Evolutionary conservation across 2,113 vertebrate genomes (phyloP).

Genomic region (Sakesphorus luctuosus): DNA sequence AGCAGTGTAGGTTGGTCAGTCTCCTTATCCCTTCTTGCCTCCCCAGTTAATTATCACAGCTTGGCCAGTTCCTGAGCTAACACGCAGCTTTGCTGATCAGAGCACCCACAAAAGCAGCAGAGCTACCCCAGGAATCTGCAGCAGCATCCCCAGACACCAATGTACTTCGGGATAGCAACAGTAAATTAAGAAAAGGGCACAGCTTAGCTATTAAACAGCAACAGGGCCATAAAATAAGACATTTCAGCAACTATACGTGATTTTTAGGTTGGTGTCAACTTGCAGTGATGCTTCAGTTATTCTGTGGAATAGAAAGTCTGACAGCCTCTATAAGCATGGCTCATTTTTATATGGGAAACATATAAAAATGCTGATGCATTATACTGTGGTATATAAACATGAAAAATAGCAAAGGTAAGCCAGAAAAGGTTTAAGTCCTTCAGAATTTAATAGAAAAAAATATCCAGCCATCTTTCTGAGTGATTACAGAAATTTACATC

Average conservation of each 20-base stretch:
- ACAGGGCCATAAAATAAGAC: slow-evolving; percentile 52
- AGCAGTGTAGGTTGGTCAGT: not conserved
- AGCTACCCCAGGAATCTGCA: not conserved
- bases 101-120: not conserved
- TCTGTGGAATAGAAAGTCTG: slow-evolving; percentile 54
- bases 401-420: slow-evolving; percentile 68
- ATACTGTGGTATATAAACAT: slow-evolving; percentile 65
- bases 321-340: slow-evolving; percentile 42
- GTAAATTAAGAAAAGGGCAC: slow-evolving; percentile 46
- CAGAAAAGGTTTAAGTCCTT: slow-evolving; percentile 59
- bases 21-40: not conserved
- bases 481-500: slow-evolving; percentile 58
- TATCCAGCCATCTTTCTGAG: slow-evolving; percentile 52
- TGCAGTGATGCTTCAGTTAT: slow-evolving; percentile 29
- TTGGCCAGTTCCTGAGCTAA: not conserved
- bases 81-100: not conserved
- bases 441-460: slow-evolving; percentile 59
- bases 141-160: not conserved
- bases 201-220: slow-evolving; percentile 48
- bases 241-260: slow-evolving; percentile 44
- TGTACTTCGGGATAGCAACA: not conserved
- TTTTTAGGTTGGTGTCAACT: slow-evolving; percentile 55
- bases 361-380: slow-evolving; percentile 71
- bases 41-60: not conserved
- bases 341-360: slow-evolving; percentile 58